These are phyloP conservation scores for Stomatorhinus walkeri DNA, from an alignment of 2,797 vertebrate genomes.

Conservation along the genomic window DNA sequence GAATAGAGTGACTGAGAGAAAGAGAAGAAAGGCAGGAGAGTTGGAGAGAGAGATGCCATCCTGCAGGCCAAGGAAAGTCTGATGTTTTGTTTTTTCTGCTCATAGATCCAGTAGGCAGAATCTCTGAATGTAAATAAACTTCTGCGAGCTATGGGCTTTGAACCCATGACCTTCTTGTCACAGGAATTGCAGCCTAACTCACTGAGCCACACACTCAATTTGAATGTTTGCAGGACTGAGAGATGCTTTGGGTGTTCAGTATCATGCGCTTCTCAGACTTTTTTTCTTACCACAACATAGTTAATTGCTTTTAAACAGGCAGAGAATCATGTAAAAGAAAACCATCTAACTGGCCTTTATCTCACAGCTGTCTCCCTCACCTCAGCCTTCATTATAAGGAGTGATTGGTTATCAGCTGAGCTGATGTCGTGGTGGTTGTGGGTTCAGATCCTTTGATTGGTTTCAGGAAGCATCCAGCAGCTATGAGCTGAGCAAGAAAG, in stretches of 20 bases:
- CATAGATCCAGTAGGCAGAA: not conserved
- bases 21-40: not conserved
- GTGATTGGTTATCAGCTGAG: not conserved
- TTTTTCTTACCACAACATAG: not conserved
- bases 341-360: not conserved
- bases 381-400: not conserved
- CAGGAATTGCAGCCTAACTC: not conserved
- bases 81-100: not conserved
- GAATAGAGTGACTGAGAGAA: not conserved
- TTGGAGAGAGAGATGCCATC: not conserved
- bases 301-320: not conserved
- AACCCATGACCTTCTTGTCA: not conserved
- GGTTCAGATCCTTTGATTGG: not conserved
- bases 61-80: not conserved
- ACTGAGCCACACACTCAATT: not conserved
- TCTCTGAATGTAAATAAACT: constrained; percentile 9
- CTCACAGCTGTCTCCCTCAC: not conserved
- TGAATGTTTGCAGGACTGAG: not conserved
- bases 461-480: not conserved
- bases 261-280: not conserved
- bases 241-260: not conserved
- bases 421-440: not conserved
- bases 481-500: not conserved
- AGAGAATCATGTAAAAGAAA: not conserved
- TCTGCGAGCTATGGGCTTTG: not conserved